phyloP scores from a whole-genome alignment of 1,140 invertebrate species.

The Diuraphis noxia region DNA sequence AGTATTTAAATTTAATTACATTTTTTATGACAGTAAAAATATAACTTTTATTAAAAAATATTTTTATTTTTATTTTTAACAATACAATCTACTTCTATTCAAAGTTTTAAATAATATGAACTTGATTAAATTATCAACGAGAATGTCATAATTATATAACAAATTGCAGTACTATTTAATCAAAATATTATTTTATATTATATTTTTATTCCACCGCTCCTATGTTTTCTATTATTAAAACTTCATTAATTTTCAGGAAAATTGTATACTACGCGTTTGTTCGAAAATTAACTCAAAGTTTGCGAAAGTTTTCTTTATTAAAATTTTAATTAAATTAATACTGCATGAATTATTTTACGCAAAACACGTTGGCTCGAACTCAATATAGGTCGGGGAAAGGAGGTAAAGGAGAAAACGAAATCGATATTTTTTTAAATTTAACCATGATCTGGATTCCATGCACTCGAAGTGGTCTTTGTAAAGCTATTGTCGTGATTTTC shows the following conservation, averaged over 20 bases:
- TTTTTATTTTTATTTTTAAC: background rate
- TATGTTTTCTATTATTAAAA: slow-evolving; percentile 31
- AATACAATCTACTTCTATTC: background rate
- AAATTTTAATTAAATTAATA: slow-evolving; percentile 40
- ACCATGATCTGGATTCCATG: background rate
- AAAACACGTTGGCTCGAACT: background rate
- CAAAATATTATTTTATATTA: background rate
- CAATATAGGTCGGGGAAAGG: background rate
- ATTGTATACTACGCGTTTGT: background rate
- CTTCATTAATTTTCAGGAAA: background rate
- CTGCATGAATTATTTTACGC: slow-evolving; percentile 7
- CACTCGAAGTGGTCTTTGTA: background rate
- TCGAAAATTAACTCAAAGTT: slow-evolving; percentile 13
- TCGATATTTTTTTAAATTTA: slow-evolving; percentile 2
- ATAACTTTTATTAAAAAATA: background rate
- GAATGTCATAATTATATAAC: background rate
- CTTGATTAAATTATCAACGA: background rate
- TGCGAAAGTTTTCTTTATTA: slow-evolving; percentile 35
- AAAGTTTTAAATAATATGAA: background rate
- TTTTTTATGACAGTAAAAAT: background rate
- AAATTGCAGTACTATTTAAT: background rate
- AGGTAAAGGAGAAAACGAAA: background rate
- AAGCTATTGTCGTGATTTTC: slow-evolving; percentile 15
- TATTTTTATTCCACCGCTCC: background rate
- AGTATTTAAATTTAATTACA: background rate